Conservation (phyloP, 2,888 invertebrate genomes). For the Mythimna pallens region DNA sequence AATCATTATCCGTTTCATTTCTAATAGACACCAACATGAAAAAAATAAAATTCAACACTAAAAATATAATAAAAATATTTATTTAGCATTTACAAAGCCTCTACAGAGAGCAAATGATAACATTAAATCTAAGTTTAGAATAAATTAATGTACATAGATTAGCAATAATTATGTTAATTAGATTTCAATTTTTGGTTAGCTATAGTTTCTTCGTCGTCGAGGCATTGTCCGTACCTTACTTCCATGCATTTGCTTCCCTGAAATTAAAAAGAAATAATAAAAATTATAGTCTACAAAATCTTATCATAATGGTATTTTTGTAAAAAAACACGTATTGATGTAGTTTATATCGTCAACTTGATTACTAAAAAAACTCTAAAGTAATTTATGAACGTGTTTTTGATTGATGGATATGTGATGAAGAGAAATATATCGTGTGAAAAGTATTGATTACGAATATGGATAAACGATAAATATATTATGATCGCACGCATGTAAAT, state of each 20-base stretch:
- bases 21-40: neutral
- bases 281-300: neutral
- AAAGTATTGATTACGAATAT: no score
- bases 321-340: no score
- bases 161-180: slow-evolving; percentile 41
- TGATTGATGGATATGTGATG: no score
- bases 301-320: no score
- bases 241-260: slow-evolving; percentile 92
- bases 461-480: no score
- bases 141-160: slow-evolving; percentile 59
- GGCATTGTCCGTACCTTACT: slow-evolving; percentile 91
- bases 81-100: slow-evolving; percentile 65
- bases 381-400: no score
- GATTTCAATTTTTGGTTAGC: slow-evolving; percentile 80
- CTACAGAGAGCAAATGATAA: slow-evolving; percentile 38
- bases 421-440: no score
- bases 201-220: slow-evolving; percentile 87
- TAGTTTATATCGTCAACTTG: no score
- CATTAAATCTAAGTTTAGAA: slow-evolving; percentile 50
- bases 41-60: slow-evolving; percentile 20
- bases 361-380: no score
- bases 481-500: no score
- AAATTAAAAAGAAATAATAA: slow-evolving; percentile 68
- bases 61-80: slow-evolving; percentile 49
- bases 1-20: no score